A percentile compares a stretch with the other conserved stretches of the same genome.
phyloP scores from a whole-genome alignment of 2,113 vertebrate genomes.

The Empidonax alnorum region DNA sequence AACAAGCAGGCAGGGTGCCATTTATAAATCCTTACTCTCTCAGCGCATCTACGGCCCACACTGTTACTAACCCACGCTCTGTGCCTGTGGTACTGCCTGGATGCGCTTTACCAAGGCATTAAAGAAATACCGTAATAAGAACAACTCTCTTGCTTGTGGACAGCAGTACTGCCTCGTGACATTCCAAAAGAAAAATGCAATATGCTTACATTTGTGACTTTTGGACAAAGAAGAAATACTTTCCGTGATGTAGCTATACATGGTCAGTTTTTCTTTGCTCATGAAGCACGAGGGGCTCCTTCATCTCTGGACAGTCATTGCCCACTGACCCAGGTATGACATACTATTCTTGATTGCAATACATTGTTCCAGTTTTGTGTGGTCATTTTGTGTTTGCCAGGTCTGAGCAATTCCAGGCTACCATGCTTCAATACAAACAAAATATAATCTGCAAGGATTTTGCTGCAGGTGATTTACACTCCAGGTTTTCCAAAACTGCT shows the following conservation, averaged over 20 bases:
- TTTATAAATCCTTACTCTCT: no score
- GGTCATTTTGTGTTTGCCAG: not conserved
- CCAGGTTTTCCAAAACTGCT: not conserved
- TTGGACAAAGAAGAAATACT: not conserved
- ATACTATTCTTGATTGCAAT: accelerated
- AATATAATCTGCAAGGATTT: not conserved
- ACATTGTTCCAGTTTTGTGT: not conserved
- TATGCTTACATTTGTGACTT: not conserved
- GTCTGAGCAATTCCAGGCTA: not conserved
- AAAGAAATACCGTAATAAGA: not conserved
- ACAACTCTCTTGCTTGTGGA: not conserved
- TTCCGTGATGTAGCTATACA: not conserved
- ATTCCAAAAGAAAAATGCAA: not conserved
- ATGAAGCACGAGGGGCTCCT: not conserved
- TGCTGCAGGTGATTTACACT: accelerated
- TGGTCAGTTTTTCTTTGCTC: not conserved
- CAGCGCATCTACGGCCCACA: not conserved
- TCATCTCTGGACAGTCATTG: no score
- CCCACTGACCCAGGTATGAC: no score
- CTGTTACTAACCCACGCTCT: not conserved
- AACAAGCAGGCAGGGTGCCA: not conserved
- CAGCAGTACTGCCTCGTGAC: not conserved
- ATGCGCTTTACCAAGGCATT: not conserved
- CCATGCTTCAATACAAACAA: not conserved
- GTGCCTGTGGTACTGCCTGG: not conserved